Evolutionary conservation across 2,888 invertebrate genomes (phyloP).

Genomic region (Drosophila mercatorum): DNA sequence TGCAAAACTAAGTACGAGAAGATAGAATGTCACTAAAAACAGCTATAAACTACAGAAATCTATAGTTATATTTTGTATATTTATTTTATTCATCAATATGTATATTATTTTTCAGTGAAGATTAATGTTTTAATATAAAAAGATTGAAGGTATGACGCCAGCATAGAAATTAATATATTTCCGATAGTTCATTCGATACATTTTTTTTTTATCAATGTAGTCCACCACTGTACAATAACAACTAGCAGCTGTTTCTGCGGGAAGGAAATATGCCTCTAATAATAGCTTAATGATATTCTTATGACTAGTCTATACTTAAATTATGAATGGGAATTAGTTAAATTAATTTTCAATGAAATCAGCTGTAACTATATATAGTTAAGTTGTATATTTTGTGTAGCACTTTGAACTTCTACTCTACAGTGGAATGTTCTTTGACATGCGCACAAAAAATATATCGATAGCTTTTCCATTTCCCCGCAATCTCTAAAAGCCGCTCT

Average conservation of each 20-base stretch:
- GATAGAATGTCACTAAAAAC: not conserved
- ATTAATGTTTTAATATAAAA: not conserved
- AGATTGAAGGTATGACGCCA: not conserved
- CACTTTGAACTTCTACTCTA: not conserved
- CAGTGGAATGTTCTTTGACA: not conserved
- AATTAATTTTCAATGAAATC: not conserved
- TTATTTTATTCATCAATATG: not conserved
- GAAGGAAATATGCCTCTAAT: not conserved
- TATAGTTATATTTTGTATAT: not conserved
- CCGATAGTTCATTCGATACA: not conserved
- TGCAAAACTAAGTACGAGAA: not conserved
- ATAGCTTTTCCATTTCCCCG: not conserved
- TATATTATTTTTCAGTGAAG: not conserved
- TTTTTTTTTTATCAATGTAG: not conserved
- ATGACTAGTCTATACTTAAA: not conserved
- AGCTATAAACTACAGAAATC: too few relatives aligned
- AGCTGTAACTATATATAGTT: not conserved
- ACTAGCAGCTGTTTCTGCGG: not conserved
- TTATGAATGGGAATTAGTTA: not conserved
- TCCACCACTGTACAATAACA: not conserved
- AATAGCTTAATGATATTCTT: not conserved
- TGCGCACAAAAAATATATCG: conserved; percentile 1
- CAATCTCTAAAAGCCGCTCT: not conserved
- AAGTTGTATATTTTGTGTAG: not conserved
- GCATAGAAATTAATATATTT: not conserved